Percentiles rank a stretch among this genome's conserved stretches.
Evolutionary conservation across 2,797 vertebrate genomes (phyloP).

Genomic region (Diplodus sargus): DNA sequence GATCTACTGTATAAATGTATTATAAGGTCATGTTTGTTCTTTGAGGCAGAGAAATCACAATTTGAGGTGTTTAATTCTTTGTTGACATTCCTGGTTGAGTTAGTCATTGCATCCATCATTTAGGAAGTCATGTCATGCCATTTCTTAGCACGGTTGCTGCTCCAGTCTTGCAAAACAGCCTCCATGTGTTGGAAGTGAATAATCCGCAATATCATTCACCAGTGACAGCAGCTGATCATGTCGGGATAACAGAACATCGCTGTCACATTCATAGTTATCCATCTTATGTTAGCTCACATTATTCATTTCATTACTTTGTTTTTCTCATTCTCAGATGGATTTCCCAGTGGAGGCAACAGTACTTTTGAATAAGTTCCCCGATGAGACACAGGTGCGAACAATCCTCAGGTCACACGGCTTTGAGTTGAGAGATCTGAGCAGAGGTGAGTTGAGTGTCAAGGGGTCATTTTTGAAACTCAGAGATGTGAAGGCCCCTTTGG

Average conservation of each 20-base stretch:
- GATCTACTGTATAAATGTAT: neutral
- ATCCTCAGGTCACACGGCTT: constrained; percentile 64
- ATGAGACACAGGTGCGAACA: neutral
- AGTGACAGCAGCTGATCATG: constrained; percentile 36
- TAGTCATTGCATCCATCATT: neutral
- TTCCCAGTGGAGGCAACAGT: constrained; percentile 71
- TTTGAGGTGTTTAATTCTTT: neutral
- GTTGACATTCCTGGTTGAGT: neutral
- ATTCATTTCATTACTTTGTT: neutral
- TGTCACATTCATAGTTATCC: neutral
- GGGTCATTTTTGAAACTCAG: constrained; percentile 77
- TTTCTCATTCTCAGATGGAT: constrained; percentile 73
- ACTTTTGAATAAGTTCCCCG: constrained; percentile 52
- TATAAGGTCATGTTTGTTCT: neutral
- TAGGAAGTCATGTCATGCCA: neutral
- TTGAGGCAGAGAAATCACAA: neutral
- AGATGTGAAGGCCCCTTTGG: constrained; percentile 49
- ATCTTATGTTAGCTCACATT: neutral
- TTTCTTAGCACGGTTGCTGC: constrained; percentile 53
- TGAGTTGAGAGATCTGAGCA: neutral
- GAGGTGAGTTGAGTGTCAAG: constrained; percentile 43
- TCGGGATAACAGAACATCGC: constrained; percentile 46
- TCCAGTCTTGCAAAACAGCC: constrained; percentile 22
- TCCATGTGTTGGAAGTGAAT: constrained; percentile 58
- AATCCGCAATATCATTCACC: constrained; percentile 30